Evolutionary conservation across 2,113 vertebrate species (phyloP).

Genomic region (Opisthocomus hoazin): DNA sequence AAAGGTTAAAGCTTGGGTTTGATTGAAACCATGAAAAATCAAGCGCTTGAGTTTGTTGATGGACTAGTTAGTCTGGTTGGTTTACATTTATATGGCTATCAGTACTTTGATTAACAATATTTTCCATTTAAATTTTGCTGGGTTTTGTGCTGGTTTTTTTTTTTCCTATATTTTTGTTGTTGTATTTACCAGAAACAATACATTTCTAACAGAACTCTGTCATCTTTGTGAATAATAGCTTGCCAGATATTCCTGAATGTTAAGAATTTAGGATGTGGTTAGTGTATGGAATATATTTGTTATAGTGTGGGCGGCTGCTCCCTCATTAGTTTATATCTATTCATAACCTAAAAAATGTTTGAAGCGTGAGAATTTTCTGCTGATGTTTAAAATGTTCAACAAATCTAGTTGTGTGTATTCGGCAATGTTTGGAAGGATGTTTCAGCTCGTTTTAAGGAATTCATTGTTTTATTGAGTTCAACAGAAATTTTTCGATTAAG

Average conservation of each 20-base stretch:
- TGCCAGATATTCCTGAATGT: neutral
- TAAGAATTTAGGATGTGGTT: neutral
- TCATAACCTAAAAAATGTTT: neutral
- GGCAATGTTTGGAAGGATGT: neutral
- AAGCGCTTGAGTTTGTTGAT: neutral
- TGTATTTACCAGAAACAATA: neutral
- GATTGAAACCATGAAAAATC: neutral
- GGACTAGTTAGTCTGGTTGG: neutral
- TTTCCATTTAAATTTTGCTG: neutral
- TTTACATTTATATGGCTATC: neutral
- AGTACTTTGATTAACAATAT: neutral
- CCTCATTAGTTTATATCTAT: neutral
- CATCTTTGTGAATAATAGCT: neutral
- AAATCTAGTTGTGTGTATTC: neutral
- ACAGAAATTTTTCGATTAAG: neutral
- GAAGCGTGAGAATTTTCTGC: neutral
- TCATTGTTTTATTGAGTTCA: neutral
- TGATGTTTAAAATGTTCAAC: neutral
- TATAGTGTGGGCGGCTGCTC: no score
- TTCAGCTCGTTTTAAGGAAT: slow-evolving; percentile 6
- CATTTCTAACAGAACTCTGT: neutral
- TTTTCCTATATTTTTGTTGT: neutral
- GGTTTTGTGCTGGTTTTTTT: neutral
- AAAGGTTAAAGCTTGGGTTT: neutral
- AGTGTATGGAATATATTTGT: neutral